These are phyloP conservation scores for Enteromius viviparus DNA, from an alignment of 2,797 vertebrate species.

Conservation along the genomic window DNA sequence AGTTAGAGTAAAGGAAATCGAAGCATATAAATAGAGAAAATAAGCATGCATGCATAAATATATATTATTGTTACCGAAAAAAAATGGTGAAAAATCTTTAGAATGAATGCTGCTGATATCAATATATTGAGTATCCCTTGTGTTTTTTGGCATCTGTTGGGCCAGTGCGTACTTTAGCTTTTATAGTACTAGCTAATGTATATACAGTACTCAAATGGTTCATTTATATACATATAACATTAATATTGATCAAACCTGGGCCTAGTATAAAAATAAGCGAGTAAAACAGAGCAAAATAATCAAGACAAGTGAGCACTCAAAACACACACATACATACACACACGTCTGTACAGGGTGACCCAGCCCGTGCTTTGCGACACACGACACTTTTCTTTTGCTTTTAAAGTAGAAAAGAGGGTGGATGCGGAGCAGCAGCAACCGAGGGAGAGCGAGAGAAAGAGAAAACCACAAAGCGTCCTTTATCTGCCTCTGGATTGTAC, in stretches of 20 bases:
- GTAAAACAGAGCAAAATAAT: constrained; percentile 20
- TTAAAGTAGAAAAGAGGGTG: constrained; percentile 51
- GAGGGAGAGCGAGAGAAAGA: constrained; percentile 50
- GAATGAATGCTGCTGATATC: neutral
- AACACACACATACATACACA: constrained; percentile 28
- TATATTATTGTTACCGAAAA: neutral
- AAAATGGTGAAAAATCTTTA: neutral
- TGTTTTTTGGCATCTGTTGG: neutral
- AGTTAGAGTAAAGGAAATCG: neutral
- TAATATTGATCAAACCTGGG: neutral
- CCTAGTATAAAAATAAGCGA: neutral
- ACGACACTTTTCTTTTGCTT: constrained; percentile 67
- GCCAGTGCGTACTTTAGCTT: neutral
- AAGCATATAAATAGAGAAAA: neutral
- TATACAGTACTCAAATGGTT: neutral
- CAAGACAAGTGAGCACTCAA: constrained; percentile 4
- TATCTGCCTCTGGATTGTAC: constrained; percentile 67
- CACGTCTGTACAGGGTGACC: constrained; percentile 31
- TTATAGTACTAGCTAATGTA: neutral
- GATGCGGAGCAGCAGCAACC: constrained; percentile 36
- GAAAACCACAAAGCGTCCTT: constrained; percentile 67
- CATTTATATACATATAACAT: neutral
- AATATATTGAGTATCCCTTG: neutral
- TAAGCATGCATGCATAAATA: neutral
- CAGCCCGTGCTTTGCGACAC: constrained; percentile 62